A percentile compares a stretch with the other conserved stretches of the same genome.
Evolutionary conservation across 2,888 invertebrate species (phyloP).

Genomic region (Cinara cedri): DNA sequence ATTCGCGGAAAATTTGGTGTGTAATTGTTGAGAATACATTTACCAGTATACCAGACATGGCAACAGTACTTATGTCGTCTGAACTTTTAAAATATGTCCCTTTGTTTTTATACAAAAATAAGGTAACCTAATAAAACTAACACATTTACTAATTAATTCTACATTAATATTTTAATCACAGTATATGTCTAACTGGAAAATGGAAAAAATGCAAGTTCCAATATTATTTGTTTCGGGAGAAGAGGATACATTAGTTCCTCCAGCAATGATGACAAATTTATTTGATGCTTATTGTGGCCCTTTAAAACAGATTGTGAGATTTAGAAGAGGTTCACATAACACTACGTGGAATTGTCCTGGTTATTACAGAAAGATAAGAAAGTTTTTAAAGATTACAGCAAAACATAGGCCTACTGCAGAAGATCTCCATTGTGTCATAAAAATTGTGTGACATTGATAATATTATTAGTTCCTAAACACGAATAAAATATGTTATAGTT

Average conservation of each 20-base stretch:
- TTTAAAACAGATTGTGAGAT: conserved; percentile 77
- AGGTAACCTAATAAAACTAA: conserved; percentile 67
- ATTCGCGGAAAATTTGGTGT: conserved; percentile 81
- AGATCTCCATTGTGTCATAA: conserved; percentile 53
- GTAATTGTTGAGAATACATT: conserved; percentile 94
- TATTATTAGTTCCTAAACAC: conserved; percentile 50
- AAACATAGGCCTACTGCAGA: conserved; percentile 38
- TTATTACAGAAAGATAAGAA: conserved; percentile 66
- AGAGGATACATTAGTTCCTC: conserved; percentile 86
- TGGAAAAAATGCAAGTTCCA: conserved; percentile 75
- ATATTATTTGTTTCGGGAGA: conserved; percentile 87
- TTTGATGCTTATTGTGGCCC: conserved; percentile 76
- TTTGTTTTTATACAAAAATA: conserved; percentile 85
- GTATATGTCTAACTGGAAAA: conserved; percentile 78
- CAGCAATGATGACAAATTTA: conserved; percentile 84
- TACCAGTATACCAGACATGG: conserved; percentile 93
- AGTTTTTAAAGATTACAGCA: conserved; percentile 38
- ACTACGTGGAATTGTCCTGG: conserved; percentile 91
- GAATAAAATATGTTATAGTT: conserved; percentile 29
- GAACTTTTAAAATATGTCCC: conserved; percentile 78
- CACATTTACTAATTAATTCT: background rate
- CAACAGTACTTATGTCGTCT: conserved; percentile 79
- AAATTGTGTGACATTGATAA: conserved; percentile 48
- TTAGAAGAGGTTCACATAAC: conserved; percentile 88
- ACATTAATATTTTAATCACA: conserved; percentile 62